Evolutionary conservation across 2,113 vertebrate genomes (phyloP).

Genomic region (Tapirus terrestris): DNA sequence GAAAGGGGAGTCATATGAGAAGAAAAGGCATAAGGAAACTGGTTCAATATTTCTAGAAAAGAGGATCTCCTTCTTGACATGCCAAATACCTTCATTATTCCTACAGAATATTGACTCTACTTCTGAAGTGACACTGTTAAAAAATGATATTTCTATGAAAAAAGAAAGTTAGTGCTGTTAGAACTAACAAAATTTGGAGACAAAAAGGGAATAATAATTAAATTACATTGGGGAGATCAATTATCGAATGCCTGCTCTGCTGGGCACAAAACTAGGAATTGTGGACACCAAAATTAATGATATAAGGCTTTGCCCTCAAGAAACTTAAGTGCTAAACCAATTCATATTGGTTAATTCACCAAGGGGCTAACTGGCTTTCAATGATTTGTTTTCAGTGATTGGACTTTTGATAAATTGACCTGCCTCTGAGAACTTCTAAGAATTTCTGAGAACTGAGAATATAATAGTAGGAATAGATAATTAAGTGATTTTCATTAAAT

Average conservation of each 20-base stretch:
- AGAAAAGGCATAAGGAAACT: background rate
- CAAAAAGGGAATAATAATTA: background rate
- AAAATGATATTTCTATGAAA: background rate
- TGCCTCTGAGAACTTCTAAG: background rate
- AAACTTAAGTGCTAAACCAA: background rate
- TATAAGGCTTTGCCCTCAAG: background rate
- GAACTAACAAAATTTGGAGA: background rate
- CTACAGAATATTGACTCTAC: background rate
- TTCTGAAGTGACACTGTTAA: background rate
- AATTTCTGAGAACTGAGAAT: slow-evolving; percentile 16
- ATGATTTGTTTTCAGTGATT: background rate
- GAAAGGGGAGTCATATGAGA: background rate
- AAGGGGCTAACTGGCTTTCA: background rate
- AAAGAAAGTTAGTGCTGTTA: background rate
- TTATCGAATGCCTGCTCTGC: background rate
- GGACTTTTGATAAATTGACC: background rate
- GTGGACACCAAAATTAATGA: background rate
- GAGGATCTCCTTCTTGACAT: background rate
- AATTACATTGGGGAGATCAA: background rate
- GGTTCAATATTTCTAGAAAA: background rate
- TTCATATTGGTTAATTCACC: background rate
- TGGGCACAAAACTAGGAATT: background rate
- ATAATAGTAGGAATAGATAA: background rate
- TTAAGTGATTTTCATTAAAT: background rate
- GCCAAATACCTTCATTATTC: slow-evolving; percentile 5